Evolutionary conservation across 2,797 vertebrate genomes (phyloP).

Genomic region (Rhabdomys pumilio): DNA sequence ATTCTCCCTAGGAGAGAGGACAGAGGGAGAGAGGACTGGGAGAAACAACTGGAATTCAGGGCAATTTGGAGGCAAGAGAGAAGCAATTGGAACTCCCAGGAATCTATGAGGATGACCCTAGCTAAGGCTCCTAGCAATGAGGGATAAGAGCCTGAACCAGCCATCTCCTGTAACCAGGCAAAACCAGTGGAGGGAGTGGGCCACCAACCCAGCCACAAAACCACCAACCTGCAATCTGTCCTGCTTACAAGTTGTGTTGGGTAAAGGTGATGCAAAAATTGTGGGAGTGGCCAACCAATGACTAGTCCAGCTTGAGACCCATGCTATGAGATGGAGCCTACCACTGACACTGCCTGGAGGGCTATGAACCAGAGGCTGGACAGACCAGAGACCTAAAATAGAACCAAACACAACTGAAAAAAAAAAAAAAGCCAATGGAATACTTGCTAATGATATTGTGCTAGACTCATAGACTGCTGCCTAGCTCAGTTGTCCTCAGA

Average conservation of each 20-base stretch:
- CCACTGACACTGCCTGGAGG: too few relatives aligned
- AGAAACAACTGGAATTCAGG: not conserved
- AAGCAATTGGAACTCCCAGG: not conserved
- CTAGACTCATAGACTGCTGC: not conserved
- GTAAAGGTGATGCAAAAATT: not conserved
- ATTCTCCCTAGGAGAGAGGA: not conserved
- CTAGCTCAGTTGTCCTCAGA: not conserved
- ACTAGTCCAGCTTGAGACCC: not conserved
- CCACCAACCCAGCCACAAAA: not conserved
- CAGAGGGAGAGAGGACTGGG: not conserved
- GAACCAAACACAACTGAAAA: not conserved
- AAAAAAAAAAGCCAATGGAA: rapidly evolving
- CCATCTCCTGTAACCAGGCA: not conserved
- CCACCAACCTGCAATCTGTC: not conserved
- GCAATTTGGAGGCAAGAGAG: not conserved
- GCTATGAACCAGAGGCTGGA: too few relatives aligned
- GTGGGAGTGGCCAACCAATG: not conserved
- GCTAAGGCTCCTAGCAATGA: not conserved
- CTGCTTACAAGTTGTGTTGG: not conserved
- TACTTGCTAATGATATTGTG: not conserved
- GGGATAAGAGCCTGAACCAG: not conserved
- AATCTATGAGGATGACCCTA: not conserved
- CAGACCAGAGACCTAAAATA: not conserved
- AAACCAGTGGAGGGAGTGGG: not conserved
- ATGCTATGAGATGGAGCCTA: too few relatives aligned